phyloP scores from a whole-genome alignment of 1,140 invertebrate genomes.

The Geopemphigus sp. region DNA sequence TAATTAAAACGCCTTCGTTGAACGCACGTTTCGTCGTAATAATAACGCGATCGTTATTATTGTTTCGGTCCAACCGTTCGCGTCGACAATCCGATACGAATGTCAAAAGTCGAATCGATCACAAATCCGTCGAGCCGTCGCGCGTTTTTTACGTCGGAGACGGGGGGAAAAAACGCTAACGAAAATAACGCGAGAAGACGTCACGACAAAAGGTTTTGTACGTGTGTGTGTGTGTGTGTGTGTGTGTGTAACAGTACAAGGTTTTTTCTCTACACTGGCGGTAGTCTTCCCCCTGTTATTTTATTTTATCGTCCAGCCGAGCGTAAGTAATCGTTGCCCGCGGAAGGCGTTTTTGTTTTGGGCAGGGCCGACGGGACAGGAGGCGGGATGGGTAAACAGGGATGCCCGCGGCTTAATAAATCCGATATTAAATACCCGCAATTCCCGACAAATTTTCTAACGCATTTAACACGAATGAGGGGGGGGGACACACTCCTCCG shows the following conservation, averaged over 20 bases:
- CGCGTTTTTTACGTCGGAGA: background rate
- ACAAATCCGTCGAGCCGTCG: conserved; percentile 1
- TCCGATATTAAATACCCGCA: conserved; percentile 46
- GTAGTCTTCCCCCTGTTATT: conserved; percentile 36
- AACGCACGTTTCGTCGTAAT: too few relatives aligned
- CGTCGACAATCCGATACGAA: background rate
- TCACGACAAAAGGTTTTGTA: conserved; percentile 17
- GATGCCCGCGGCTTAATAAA: conserved; percentile 45
- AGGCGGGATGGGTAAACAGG: background rate
- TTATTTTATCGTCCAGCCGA: conserved; percentile 38
- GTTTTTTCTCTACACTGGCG: conserved; percentile 1
- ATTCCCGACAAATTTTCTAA: conserved; percentile 46
- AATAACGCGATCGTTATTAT: too few relatives aligned
- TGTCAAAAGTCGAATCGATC: conserved; percentile 46
- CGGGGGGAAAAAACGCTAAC: conserved; percentile 6
- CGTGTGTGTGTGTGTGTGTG: conserved; percentile 10
- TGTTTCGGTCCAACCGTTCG: too few relatives aligned
- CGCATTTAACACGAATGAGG: conserved; percentile 44
- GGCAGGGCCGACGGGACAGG: too few relatives aligned
- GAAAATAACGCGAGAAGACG: conserved; percentile 11
- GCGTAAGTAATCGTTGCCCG: conserved; percentile 42
- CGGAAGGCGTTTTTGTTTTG: conserved; percentile 37
- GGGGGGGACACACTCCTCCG: conserved; percentile 19
- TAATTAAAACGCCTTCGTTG: too few relatives aligned
- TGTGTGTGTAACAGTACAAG: conserved; percentile 12